phyloP scores from a whole-genome alignment of 2,888 invertebrate genomes.

The Hemicrepidius hirtus region DNA sequence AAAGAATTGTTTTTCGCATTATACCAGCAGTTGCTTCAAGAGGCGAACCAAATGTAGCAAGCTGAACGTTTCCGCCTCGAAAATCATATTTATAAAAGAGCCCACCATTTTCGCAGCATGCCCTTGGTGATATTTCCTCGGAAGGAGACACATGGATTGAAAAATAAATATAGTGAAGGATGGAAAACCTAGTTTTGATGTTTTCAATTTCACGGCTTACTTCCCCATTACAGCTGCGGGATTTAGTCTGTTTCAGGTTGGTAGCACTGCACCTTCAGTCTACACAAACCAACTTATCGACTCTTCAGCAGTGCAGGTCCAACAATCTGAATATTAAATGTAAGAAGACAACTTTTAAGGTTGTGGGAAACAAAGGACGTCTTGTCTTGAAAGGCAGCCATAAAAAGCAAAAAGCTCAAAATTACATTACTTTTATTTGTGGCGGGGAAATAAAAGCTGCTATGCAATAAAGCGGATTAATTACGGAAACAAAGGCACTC shows the following conservation, averaged over 20 bases:
- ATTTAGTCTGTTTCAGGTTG: slow-evolving; percentile 43
- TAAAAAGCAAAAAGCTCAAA: slow-evolving; percentile 42
- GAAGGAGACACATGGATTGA: slow-evolving; percentile 47
- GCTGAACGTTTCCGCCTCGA: slow-evolving; percentile 21
- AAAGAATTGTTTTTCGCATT: slow-evolving; percentile 42
- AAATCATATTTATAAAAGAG: slow-evolving; percentile 36
- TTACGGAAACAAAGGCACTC: slow-evolving; percentile 49
- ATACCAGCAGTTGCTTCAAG: slow-evolving; percentile 12
- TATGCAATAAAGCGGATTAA: slow-evolving; percentile 52
- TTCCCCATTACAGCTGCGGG: slow-evolving; percentile 55
- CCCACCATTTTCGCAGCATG: slow-evolving; percentile 17
- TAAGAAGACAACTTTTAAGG: neutral
- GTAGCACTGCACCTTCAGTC: slow-evolving; percentile 21
- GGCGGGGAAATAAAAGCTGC: slow-evolving; percentile 47
- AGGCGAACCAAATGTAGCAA: slow-evolving; percentile 15
- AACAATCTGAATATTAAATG: slow-evolving; percentile 25
- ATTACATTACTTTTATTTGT: slow-evolving; percentile 53
- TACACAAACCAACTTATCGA: neutral
- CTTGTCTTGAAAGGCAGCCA: slow-evolving; percentile 20
- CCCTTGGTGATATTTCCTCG: slow-evolving; percentile 33
- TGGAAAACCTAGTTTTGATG: slow-evolving; percentile 60
- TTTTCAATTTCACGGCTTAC: slow-evolving; percentile 61
- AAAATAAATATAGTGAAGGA: slow-evolving; percentile 53
- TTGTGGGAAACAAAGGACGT: neutral
- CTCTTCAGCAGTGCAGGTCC: neutral